Evolutionary conservation across 2,113 vertebrate genomes (phyloP).

Genomic region (Nesoenas mayeri): DNA sequence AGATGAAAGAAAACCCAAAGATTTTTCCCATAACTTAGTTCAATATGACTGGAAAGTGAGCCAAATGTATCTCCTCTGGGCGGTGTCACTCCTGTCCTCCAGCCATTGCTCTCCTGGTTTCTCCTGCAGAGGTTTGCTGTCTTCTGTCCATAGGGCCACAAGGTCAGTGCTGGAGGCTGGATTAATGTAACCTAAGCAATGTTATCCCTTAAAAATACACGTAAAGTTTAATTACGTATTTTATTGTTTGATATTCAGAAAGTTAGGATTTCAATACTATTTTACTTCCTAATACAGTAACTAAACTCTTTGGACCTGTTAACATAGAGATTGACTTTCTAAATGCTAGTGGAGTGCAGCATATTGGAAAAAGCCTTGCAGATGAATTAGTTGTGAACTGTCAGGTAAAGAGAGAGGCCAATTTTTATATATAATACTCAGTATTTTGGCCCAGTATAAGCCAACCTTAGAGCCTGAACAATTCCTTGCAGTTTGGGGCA

Average conservation of each 20-base stretch:
- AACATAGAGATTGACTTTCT: constrained; percentile 30
- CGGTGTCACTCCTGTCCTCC: neutral
- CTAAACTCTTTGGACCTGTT: constrained; percentile 41
- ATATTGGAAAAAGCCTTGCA: constrained; percentile 31
- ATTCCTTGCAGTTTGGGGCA: neutral
- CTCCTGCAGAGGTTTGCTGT: neutral
- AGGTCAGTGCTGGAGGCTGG: neutral
- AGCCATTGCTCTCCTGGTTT: neutral
- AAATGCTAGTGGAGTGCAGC: neutral
- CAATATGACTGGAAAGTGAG: neutral
- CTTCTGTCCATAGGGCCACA: neutral
- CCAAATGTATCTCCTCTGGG: accelerated
- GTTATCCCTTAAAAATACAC: neutral
- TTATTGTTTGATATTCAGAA: constrained; percentile 34
- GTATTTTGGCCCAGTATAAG: neutral
- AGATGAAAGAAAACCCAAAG: neutral
- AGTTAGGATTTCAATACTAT: neutral
- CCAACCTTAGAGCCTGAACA: neutral
- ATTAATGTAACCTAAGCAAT: neutral
- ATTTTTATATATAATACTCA: neutral
- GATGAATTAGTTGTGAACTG: constrained; percentile 19
- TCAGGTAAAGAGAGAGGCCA: neutral
- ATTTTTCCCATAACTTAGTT: neutral
- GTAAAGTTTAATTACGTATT: neutral
- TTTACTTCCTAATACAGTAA: constrained; percentile 47